Evolutionary conservation across 2,797 vertebrate species (phyloP).

Genomic region (Poeciliopsis presidionis): DNA sequence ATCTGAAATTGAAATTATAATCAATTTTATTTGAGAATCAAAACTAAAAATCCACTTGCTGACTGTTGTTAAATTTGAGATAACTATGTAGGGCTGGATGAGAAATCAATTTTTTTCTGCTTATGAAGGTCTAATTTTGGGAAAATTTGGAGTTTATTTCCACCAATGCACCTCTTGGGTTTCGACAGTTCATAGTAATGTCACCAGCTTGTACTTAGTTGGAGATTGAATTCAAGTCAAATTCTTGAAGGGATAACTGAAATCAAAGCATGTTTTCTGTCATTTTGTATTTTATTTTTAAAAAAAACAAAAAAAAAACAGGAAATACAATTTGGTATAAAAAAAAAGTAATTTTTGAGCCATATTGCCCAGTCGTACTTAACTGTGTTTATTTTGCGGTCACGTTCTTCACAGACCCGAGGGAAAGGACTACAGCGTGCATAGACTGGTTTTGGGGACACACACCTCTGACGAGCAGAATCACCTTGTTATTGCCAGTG

Average conservation of each 20-base stretch:
- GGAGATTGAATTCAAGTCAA: not conserved
- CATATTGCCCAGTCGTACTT: not conserved
- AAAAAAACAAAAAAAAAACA: not conserved
- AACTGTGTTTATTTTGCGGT: not conserved
- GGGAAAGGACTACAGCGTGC: conserved; percentile 97
- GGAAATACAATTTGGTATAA: not conserved
- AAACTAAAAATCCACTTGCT: not conserved
- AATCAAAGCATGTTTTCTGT: not conserved
- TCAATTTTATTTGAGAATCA: not conserved
- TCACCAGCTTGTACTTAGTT: not conserved
- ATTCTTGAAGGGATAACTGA: not conserved
- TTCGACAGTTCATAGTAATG: not conserved
- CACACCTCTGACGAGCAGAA: conserved; percentile 98
- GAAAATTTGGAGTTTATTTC: not conserved
- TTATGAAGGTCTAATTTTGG: not conserved
- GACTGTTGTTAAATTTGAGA: not conserved
- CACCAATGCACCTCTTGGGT: not conserved
- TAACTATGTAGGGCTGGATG: not conserved
- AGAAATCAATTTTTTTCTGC: not conserved
- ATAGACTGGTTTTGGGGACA: conserved; percentile 93
- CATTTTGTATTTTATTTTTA: not conserved
- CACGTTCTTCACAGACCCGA: conserved; percentile 84
- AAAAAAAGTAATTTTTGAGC: not conserved
- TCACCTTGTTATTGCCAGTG: conserved; percentile 95
- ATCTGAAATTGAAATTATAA: not conserved